Base-by-base conservation (phyloP, 2,113 vertebrate genomes). In the Copsychus sechellarum region DNA sequence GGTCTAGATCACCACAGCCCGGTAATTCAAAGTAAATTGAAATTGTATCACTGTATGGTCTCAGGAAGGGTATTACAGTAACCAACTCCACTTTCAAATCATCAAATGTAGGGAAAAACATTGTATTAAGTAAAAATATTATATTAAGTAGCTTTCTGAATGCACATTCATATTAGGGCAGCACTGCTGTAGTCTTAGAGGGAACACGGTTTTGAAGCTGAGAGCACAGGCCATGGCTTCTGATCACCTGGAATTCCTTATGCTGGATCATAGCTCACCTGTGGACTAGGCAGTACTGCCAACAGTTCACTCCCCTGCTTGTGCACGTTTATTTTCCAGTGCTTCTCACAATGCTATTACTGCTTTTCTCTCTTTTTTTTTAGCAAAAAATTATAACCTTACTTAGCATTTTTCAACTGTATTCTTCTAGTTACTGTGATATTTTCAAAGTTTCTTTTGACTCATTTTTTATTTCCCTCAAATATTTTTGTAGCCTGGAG, bases 401-500 rank as follows among this genome's bases (percentile, higher is more conserved):
- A 65, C 77, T 90, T 70, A 94, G 54, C 26, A 70, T 79, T 85
- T 93, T 86, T 78, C 1, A 6, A 61, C 38, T 45, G 33, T 69
- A 61, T 57, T 87, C 57, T 81, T 93, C 34, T 21, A 62, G 19
- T 43, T 62, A 74, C 14, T 54, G 24, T 11, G 18, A 69, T 47
- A 51, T 61, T 91, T 85, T 95, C 45, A 28, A 86, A 77, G 47
- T 42, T 66, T 88, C 38, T 43, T 90, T 91, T 76, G 64, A 84
- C 45, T 78, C 10, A 16, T 28, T 74, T 93, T 88, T 81, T 69
- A 86, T 33, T 92, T 86, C 73, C 38, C 20, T 8, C 54, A 83
- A 88, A 91, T 87, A 88, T 70, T 94, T 23, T 69, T 88, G 42
- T 38, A 91, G 74, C 69, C 74, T 80, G 56, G 57, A 94, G 73